Percentiles rank a stretch among this genome's conserved stretches.
phyloP scores from a whole-genome alignment of 1,140 invertebrate genomes.

The Caenorhabditis brenneri region DNA sequence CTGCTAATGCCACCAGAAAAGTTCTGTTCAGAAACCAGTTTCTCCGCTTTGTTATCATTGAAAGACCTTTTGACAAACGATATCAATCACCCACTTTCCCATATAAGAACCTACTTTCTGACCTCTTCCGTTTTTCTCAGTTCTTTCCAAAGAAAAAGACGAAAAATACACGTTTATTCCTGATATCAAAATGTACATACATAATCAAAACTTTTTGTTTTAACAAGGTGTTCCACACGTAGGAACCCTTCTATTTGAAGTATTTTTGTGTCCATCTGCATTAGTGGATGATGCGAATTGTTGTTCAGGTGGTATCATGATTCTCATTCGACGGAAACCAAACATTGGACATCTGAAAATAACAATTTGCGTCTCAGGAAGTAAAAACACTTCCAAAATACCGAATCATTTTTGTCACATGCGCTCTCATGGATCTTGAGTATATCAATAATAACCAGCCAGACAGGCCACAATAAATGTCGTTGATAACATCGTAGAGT shows the following conservation, averaged over 20 bases:
- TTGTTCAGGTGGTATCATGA: conserved; percentile 30
- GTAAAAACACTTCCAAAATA: background rate
- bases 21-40: no score
- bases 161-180: background rate
- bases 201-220: background rate
- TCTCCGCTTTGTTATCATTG: no score
- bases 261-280: conserved; percentile 10
- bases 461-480: conserved; percentile 39
- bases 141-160: background rate
- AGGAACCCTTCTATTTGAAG: conserved; percentile 18
- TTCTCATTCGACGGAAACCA: conserved; percentile 23
- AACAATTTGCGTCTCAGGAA: background rate
- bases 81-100: no score
- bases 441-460: conserved; percentile 44
- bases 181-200: background rate
- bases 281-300: conserved; percentile 3
- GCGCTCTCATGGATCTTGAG: conserved; percentile 7
- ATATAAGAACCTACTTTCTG: no score
- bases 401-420: conserved; percentile 30
- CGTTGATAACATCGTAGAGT: conserved; percentile 48
- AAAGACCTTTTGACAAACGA: no score
- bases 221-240: conserved; percentile 29
- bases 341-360: conserved; percentile 17
- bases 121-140: no score
- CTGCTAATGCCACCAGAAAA: no score